Evolutionary conservation across 2,888 invertebrate genomes (phyloP).

Genomic region (Drosophila buzzatii): DNA sequence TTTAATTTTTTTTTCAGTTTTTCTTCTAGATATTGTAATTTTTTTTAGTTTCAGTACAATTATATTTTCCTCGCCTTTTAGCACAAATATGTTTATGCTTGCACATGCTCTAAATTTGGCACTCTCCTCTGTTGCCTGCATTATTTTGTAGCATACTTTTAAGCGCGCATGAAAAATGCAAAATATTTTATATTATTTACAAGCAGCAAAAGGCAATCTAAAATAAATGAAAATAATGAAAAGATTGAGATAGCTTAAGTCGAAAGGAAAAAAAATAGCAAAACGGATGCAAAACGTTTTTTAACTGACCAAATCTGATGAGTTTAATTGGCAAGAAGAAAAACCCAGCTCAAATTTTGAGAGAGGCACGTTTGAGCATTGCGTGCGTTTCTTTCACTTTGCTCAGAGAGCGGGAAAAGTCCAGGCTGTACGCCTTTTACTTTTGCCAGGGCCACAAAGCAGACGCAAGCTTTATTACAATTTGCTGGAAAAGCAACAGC

Average conservation of each 20-base stretch:
- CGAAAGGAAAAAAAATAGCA: background rate
- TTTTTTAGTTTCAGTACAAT: too few relatives aligned
- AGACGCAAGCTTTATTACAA: conserved; percentile 68
- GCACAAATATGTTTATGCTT: background rate
- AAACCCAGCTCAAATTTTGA: conserved; percentile 42
- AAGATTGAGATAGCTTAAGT: conserved; percentile 15
- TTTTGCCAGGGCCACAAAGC: conserved; percentile 42
- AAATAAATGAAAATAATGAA: conserved; percentile 2
- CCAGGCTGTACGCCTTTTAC: conserved; percentile 56
- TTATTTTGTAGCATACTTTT: conserved; percentile 10
- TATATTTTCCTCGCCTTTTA: background rate
- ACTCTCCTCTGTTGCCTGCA: background rate
- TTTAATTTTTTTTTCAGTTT: too few relatives aligned
- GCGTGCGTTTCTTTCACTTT: conserved; percentile 61
- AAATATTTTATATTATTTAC: background rate
- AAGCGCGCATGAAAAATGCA: background rate
- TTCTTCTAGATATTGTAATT: too few relatives aligned
- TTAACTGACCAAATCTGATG: conserved; percentile 40
- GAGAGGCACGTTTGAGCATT: conserved; percentile 13
- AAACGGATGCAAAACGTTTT: conserved; percentile 4
- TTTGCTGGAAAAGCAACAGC: conserved; percentile 43
- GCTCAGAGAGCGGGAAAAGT: conserved; percentile 17
- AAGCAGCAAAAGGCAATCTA: background rate
- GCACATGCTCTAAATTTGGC: background rate
- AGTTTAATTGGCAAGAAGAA: conserved; percentile 62